Evolutionary conservation across 2,113 vertebrate species (phyloP), one percentile per base, ranked within the genome.

Genomic region (Leucoraja erinaceus): DNA sequence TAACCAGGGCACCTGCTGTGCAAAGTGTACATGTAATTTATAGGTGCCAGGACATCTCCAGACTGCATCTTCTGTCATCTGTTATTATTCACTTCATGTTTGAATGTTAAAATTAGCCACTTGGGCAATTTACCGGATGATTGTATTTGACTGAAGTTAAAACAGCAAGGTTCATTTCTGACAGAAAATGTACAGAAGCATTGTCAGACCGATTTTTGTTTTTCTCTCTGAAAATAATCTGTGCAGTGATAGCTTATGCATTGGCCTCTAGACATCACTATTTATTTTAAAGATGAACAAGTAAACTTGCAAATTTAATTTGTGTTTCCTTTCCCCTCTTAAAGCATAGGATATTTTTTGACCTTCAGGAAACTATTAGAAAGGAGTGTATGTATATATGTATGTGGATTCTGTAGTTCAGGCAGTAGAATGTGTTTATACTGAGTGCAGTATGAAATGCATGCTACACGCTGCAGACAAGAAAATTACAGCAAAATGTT

Each of bases 241-340:
- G 90, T 91, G 63, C 20, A 91, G 68, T 91, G 66, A 72, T 91
- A 74, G 31, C 61, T 72, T 9, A 47, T 33, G 88, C 66, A 38
- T 91, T 54, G 90, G 68, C 70, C 90, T 38, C 68, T 54, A 47
- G 31, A 10, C 90, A 38, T 54, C 68, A 70, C 63, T 91, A 91
- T 91, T 91, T 91, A 91, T 91, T 91, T 91, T 91, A 31, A 91
- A 25, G 61, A 18, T 88, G 8, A 31, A 68, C 54, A 91, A 91
- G 14, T 70, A 70, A 91, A 91, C 8, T 91, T 91, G 90, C 68
- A 72, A 72, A 70, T 70, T 90, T 70, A 70, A 90, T 70, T 88
- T 91, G 88, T 72, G 63, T 18, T 70, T 22, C 18, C 88, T n/a
- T 86, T 84, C 63, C 61, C 61, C 83, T 88, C 59, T 63, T 31